Conservation (phyloP, 1,140 invertebrate species). For the Lamellibrachia luymesi region DNA sequence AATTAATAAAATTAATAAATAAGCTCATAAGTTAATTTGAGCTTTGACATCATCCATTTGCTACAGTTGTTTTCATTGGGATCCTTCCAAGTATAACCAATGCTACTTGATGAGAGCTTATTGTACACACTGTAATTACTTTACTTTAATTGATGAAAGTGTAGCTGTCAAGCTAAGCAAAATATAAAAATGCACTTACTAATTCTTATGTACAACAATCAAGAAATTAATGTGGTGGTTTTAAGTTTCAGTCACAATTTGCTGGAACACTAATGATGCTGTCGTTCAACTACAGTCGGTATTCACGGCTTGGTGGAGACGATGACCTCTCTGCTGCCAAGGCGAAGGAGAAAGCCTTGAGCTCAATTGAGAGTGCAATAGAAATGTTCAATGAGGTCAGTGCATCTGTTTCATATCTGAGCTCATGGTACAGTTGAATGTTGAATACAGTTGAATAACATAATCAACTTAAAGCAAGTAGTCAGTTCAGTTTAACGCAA, state of each 20-base stretch:
- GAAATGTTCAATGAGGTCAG: conserved; percentile 7
- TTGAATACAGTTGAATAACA: background rate
- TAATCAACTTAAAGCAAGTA: too few relatives aligned
- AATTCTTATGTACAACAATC: too few relatives aligned
- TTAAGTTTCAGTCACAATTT: background rate
- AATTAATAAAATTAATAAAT: too few relatives aligned
- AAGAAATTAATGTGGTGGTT: background rate
- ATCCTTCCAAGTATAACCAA: too few relatives aligned
- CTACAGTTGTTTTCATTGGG: too few relatives aligned
- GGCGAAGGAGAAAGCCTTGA: conserved; percentile 4
- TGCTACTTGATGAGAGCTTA: too few relatives aligned
- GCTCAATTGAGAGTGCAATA: background rate
- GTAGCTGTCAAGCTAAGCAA: too few relatives aligned
- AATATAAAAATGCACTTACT: too few relatives aligned
- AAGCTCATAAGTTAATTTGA: too few relatives aligned
- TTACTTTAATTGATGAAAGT: too few relatives aligned
- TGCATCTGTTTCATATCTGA: background rate
- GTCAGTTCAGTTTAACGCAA: background rate
- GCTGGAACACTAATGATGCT: background rate
- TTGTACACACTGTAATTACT: too few relatives aligned
- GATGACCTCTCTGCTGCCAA: background rate
- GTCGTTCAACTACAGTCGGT: background rate
- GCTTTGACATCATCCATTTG: too few relatives aligned
- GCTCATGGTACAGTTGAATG: background rate
- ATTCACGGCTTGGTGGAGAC: background rate